Evolutionary conservation across 1,140 invertebrate genomes (phyloP), one percentile per base, ranked within the genome.

Genomic region (Tetramorium alpestre): DNA sequence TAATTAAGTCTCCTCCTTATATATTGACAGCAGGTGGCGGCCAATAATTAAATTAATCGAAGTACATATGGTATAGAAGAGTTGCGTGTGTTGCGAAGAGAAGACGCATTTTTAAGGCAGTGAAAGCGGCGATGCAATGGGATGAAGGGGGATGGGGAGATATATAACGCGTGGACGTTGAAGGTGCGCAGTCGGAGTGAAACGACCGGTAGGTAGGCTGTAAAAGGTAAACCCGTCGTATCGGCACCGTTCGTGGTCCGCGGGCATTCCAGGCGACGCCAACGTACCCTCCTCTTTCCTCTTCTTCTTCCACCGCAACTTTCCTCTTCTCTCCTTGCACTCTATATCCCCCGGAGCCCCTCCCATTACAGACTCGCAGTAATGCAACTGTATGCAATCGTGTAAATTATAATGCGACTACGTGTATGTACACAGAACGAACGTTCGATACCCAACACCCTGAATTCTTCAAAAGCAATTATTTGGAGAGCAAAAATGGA

Each of bases 141-240:
- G 47, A 44, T 22, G 54, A 47, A 33, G 47, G 22, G 70, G 56
- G 67, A 73, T 84, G 38, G 62, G 49, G 41, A 67, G 77, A 58
- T 51, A 75, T 58, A 82, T 82, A 86, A 86, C 64, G 85, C 84
- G 75, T 22, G 65, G 86, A 88, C 33, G 87, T 80, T 64, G 84
- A 90, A 88, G 87, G 89, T 85, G 72, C 65, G 65, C 87, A 85
- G 89, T 89, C 78, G 86, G 87, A 92, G 90, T 93, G 93, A 93
- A 94, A 94, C 93, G 90, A 92, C 92, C 93, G 91, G 93, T 93
- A 93, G 92, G 92, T 92, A 92, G 90, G 85, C 92, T 93, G 92
- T 94, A 94, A 94, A 94, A 94, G 92, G 93, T 92, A 93, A 94
- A 93, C 93, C 91, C 92, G 92, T 93, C 91, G 92, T 93, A 93